Conservation (phyloP, 2,888 invertebrate genomes). For the Hesperia comma region DNA sequence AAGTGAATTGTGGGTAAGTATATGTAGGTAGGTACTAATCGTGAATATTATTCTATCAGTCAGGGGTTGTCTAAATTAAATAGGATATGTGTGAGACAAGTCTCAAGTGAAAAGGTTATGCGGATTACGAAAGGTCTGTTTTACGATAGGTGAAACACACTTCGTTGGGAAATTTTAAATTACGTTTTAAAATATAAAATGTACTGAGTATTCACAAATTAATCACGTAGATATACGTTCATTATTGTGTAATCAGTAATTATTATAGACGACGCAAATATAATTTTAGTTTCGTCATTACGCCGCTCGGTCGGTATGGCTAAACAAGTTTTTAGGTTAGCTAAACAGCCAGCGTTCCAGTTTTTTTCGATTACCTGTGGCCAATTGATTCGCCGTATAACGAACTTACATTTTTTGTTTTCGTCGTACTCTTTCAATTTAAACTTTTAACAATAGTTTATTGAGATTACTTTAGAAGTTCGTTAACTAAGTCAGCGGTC, state of each 20-base stretch:
- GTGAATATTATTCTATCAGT: no score
- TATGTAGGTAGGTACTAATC: no score
- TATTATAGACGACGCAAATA: conserved; percentile 29
- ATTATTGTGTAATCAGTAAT: conserved; percentile 24
- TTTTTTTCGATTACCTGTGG: conserved; percentile 54
- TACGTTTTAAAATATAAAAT: no score
- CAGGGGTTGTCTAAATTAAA: no score
- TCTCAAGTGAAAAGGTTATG: no score
- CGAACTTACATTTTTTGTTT: conserved; percentile 18
- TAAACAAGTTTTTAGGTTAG: conserved; percentile 66
- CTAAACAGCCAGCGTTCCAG: conserved; percentile 58
- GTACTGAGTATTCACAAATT: neutral
- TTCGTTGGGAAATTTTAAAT: no score
- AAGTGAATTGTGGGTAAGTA: no score
- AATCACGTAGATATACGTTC: conserved; percentile 5
- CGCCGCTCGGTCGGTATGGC: conserved; percentile 42
- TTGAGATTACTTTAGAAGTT: neutral
- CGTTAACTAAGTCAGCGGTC: neutral
- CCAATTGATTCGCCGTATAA: conserved; percentile 39
- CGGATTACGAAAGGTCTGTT: no score
- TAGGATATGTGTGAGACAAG: no score
- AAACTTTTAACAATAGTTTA: conserved; percentile 3
- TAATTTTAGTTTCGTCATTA: conserved; percentile 45
- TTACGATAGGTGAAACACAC: no score
- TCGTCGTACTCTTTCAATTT: conserved; percentile 1